Conservation (phyloP, 2,888 invertebrate genomes). For the Colletes collaris region DNA sequence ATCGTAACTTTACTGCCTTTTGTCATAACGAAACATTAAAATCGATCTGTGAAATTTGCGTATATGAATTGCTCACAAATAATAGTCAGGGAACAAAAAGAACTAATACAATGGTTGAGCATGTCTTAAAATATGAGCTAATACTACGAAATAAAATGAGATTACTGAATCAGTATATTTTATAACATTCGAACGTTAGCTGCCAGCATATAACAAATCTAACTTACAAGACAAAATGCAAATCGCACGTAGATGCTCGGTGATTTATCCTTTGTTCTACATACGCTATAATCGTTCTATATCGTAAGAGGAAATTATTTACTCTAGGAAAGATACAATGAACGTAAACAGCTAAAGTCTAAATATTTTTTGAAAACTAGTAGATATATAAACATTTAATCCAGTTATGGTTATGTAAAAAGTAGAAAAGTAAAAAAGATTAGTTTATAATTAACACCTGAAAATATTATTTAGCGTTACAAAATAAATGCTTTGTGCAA, state of each 20-base stretch:
- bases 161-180: conserved; percentile 46
- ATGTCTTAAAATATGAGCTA: conserved; percentile 45
- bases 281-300: conserved; percentile 17
- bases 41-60: conserved; percentile 28
- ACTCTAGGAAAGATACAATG: background rate
- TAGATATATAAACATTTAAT: conserved; percentile 24
- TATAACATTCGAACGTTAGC: conserved; percentile 37
- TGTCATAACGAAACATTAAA: conserved; percentile 38
- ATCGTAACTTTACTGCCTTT: conserved; percentile 42
- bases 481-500: conserved; percentile 55
- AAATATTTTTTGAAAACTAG: conserved; percentile 14
- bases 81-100: conserved; percentile 27
- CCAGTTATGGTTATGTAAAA: conserved; percentile 29
- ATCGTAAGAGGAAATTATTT: conserved; percentile 14
- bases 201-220: conserved; percentile 53
- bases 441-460: conserved; percentile 21
- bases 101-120: conserved; percentile 51
- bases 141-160: conserved; percentile 46
- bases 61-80: conserved; percentile 38
- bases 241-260: conserved; percentile 49
- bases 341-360: conserved; percentile 29
- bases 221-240: conserved; percentile 51
- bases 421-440: conserved; percentile 58
- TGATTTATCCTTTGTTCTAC: conserved; percentile 60
- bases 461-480: conserved; percentile 27